Evolutionary conservation across 2,888 invertebrate genomes (phyloP), one percentile per base, ranked within the genome.

Genomic region (Luperina nickerlii): DNA sequence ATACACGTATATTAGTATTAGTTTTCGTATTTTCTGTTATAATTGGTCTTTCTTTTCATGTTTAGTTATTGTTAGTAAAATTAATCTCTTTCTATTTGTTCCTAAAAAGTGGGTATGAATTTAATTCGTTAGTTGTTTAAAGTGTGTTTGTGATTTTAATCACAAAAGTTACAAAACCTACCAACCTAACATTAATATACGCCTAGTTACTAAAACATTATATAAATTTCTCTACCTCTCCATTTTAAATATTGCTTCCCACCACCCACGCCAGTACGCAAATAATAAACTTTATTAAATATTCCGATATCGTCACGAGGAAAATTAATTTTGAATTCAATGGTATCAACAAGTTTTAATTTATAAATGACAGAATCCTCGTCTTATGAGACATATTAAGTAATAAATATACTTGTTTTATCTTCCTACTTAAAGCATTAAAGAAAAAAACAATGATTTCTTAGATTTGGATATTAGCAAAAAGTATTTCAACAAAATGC

Each of bases 101-200:
- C 67, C 9, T n/a, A 15, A 18, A 63, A 48, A 15, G 20, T n/a
- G n/a, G n/a, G 18, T 54, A n/a, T n/a, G 3, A 24, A 20, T 18
- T 60, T 20, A 57, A 69, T 70, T 79, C 32, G 9, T 8, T 54
- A 66, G 45, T 54, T 70, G 27, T 54, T 67, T 48, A 24, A 48
- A 54, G 42, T 38, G n/a, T 60, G 32, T 32, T 24, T 63, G 54
- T 63, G 65, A 75, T 66, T 65, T 84, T 87, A 75, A 87, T 87
- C 24, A 63, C 9, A 48, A 63, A 74, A 79, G 54, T 84, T 84
- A 27, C 18, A 72, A 74, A 74, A 57, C 8, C 15, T 62, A 11
- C 48, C 42, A 27, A 15, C 4, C 24, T 27, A 48, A 38, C 32
- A 24, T 38, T 81, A 72, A 62, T 66, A 72, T 60, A 27, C 7